Conservation (phyloP, 2,888 invertebrate species). For the Pollenia angustigena region DNA sequence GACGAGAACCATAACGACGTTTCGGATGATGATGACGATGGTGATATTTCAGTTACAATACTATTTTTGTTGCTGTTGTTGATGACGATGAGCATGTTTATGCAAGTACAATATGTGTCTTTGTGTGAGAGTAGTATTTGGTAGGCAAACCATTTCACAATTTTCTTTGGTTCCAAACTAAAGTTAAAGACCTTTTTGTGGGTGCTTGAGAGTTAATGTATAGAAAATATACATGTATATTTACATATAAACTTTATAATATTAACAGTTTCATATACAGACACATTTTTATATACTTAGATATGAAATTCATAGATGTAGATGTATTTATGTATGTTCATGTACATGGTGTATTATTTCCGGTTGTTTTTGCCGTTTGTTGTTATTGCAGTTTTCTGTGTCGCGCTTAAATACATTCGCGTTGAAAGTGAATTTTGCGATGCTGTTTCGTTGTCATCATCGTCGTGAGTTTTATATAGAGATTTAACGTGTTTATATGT, state of each 20-base stretch:
- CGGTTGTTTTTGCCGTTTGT: slow-evolving; percentile 55
- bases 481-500: slow-evolving; percentile 72
- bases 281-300: background rate
- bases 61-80: slow-evolving; percentile 21
- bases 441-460: slow-evolving; percentile 65
- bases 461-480: slow-evolving; percentile 66
- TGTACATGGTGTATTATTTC: slow-evolving; percentile 49
- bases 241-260: slow-evolving; percentile 18
- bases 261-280: slow-evolving; percentile 14
- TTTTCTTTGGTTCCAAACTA: slow-evolving; percentile 69
- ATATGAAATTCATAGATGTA: background rate
- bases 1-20: background rate
- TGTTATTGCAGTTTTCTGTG: slow-evolving; percentile 73
- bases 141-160: slow-evolving; percentile 73
- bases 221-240: background rate
- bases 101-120: slow-evolving; percentile 38
- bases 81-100: slow-evolving; percentile 35
- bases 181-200: slow-evolving; percentile 73
- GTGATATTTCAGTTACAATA: background rate
- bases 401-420: slow-evolving; percentile 72
- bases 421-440: slow-evolving; percentile 73
- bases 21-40: slow-evolving; percentile 2
- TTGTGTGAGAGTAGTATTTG: slow-evolving; percentile 54
- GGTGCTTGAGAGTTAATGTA: slow-evolving; percentile 70
- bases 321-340: background rate